phyloP scores from a whole-genome alignment of 2,113 vertebrate species.

The Dascyllus trimaculatus region DNA sequence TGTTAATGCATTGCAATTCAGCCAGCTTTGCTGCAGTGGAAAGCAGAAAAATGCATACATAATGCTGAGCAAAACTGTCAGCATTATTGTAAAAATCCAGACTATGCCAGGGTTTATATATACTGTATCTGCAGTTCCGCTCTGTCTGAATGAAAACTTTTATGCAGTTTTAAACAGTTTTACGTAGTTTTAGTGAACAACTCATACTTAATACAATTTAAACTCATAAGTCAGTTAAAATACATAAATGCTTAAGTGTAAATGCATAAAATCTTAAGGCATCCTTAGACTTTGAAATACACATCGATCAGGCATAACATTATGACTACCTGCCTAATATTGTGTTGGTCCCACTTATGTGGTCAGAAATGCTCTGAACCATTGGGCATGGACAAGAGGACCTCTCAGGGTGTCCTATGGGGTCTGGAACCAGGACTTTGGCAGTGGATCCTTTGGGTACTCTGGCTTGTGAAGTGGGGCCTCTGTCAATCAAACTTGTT shows the following conservation, averaged over 20 bases:
- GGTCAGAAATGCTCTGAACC: too few species aligned
- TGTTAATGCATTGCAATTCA: slow-evolving; percentile 43
- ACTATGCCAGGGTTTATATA: slow-evolving; percentile 11
- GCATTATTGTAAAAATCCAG: slow-evolving; percentile 36
- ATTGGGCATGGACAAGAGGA: too few species aligned
- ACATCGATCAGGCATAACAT: too few species aligned
- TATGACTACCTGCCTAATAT: too few species aligned
- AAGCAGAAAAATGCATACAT: slow-evolving; percentile 23
- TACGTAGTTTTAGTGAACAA: not conserved
- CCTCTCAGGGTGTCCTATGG: too few species aligned
- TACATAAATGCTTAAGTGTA: too few species aligned
- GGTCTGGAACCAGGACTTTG: too few species aligned
- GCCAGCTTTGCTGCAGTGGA: slow-evolving; percentile 42
- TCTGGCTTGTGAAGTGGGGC: too few species aligned
- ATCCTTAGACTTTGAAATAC: not conserved
- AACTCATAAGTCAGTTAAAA: not conserved
- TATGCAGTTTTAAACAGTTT: slow-evolving; percentile 7
- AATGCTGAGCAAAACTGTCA: slow-evolving; percentile 29
- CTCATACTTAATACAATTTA: not conserved
- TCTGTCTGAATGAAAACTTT: not conserved
- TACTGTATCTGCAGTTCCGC: not conserved
- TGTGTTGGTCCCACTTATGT: too few species aligned
- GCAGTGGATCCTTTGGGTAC: too few species aligned
- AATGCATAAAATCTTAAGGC: not conserved
- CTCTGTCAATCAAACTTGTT: too few species aligned